Evolutionary conservation across 2,888 invertebrate species (phyloP), one percentile per base, ranked within the genome.

Genomic region (Plemyria rubiginata): DNA sequence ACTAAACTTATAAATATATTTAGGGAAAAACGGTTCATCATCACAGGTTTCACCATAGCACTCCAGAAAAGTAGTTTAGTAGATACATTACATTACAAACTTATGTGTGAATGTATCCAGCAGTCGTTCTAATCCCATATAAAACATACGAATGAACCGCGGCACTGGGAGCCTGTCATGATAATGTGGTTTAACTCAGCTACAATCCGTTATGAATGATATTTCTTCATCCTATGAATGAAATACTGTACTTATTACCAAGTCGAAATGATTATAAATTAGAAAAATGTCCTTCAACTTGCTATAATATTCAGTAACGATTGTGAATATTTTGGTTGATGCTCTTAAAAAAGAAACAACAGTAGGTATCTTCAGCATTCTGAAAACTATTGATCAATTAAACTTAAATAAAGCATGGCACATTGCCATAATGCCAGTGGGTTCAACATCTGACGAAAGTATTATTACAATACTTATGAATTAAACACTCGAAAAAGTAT

Each of bases 341-440:
- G 43, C 32, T 45, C 32, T 12, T 32, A 50, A 29, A 49, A 22
- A 40, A n/a, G 40, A 41, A 16, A 45, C 6, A 16, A 11, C 45
- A 45, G 13, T n/a, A n/a, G n/a, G n/a, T 43, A n/a, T n/a, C 16
- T 8, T 28, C 55, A 54, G 0, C 15, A 40, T 50, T 51, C 36
- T 43, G 22, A 12, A 22, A 57, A 56, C 38, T n/a, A 12, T 22
- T 15, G 32, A 22, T n/a, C 22, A 28, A 46, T 55, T 16, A 48
- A 46, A 54, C 60, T 60, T 51, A 49, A 13, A 57, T 22, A 52
- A 56, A 50, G 41, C 58, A 55, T 62, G 62, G 63, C 63, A 64
- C 46, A 46, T 52, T 54, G 54, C 60, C 56, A 50, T 4, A 29
- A 66, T 46, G 51, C 13, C 29, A 13, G 13, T 48, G 16, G 13